phyloP scores from a whole-genome alignment of 2,113 vertebrate species.

The Malurus cyaneus region DNA sequence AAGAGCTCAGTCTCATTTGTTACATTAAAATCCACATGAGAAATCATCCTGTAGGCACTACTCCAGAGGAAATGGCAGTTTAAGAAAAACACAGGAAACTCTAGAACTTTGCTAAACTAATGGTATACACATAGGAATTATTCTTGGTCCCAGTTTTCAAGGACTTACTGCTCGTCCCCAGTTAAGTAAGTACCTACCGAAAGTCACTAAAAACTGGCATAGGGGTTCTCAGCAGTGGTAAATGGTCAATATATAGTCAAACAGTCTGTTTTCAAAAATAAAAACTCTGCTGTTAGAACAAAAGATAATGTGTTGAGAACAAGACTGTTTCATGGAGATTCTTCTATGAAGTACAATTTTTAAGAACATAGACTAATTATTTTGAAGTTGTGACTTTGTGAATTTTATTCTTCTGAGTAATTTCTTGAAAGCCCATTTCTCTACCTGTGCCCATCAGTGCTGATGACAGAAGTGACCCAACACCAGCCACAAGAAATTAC shows the following conservation, averaged over 20 bases:
- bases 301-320: neutral
- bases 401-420: neutral
- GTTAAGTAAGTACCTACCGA: neutral
- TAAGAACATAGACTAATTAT: neutral
- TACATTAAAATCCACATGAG: neutral
- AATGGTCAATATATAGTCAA: neutral
- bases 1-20: neutral
- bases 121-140: neutral
- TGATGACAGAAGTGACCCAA: neutral
- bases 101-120: neutral
- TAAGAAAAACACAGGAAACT: neutral
- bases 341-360: neutral
- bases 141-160: neutral
- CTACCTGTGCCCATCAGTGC: neutral
- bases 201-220: neutral
- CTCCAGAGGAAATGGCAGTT: neutral
- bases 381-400: neutral
- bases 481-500: neutral
- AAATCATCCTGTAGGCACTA: neutral
- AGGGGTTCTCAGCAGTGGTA: neutral
- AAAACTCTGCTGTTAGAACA: neutral
- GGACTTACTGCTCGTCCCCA: neutral
- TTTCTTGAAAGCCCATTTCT: neutral
- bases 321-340: neutral
- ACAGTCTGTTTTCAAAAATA: neutral